Base-by-base conservation (phyloP, 2,888 invertebrate genomes). In the Phyllotreta cruciferae region DNA sequence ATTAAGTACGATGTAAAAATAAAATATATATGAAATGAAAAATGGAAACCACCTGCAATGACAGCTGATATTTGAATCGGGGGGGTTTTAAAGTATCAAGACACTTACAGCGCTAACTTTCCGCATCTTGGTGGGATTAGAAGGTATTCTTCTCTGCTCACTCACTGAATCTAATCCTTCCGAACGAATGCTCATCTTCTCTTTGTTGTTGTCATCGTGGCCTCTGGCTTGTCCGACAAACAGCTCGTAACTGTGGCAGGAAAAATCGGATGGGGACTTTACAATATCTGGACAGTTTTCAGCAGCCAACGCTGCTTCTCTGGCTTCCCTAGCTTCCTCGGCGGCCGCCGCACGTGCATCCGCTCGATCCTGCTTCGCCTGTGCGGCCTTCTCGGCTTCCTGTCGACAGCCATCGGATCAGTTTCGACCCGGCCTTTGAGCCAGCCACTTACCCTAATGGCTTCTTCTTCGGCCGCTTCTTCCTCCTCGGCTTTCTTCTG, bases 401-500 rank as follows among this genome's bases (percentile, higher is more conserved):
- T 93, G 39, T 57, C 5, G 9, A 13, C 10, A 49, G 11, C 34
- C 11, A 10, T 49, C 6, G 10, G 10, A 49, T 44, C 24, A 49
- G 10, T n/a, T 24, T 3, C 24, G 24, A 24, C 4, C 24, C 24
- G 24, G 24, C 24, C 2, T n/a, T 3, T 24, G 24, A 24, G 4
- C 24, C 2, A 24, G 24, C 24, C 13, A 49, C 83, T 83, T 84
- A 93, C 93, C 86, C 91, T 88, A 76, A 94, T 89, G 63, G 94
- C 94, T 83, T 95, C 94, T 81, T 96, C 96, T 82, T 97, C 96
- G 47, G 94, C 96, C 68, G 93, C 93, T 82, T 95, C 96, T 80
- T 96, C 96, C 82, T 96, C 95, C 83, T 94, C 94, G 60, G 96
- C 97, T 84, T 96, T 96, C 87, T 96, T 96, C 85, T 97, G 96